Base-by-base conservation (phyloP, 2,888 invertebrate species). In the Sinelater perroti region DNA sequence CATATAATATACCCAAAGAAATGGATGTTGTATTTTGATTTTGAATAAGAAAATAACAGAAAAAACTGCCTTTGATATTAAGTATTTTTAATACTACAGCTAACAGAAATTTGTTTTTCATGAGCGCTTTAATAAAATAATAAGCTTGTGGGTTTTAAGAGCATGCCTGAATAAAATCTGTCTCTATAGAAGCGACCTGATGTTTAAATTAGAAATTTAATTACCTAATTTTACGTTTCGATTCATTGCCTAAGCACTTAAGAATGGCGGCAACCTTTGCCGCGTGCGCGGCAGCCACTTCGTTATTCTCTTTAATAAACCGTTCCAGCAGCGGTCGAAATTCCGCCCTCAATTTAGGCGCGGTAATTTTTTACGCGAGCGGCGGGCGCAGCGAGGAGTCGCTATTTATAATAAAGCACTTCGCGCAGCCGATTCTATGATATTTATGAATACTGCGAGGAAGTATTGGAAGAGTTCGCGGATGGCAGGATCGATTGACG, bases 401-500 rank as follows among this genome's bases (percentile, higher is more conserved):
- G 40, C 40, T 40, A 51, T 51, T 51, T 51, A 51, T 51, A 51
- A 51, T 38, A 51, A 51, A 51, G 49, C 36, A 51, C 38, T 51
- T 38, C 51, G 26, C 30, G 40, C 28, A 28, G 21, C 40, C 20
- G 51, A 51, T 30, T 51, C 40, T 31, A 51, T 51, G 38, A 52
- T 52, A 52, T 52, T 52, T 52, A 52, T 44, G 44, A 42, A 44
- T 52, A 35, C 44, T 33, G 52, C 24, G 42, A 18, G 42, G 52
- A 52, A 31, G 42, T 42, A 44, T 44, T 35, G 52, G 52, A 52
- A 44, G 44, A 44, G 44, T 46, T 54, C 53, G 20, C 33, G 36
- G 38, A 46, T 53, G 24, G 45, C 18, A 14, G 46, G 55, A 64
- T 64, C 64, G 64, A 67, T 66, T 61, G 61, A 59, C 51, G 60